phyloP scores from a whole-genome alignment of 2,797 vertebrate genomes.

The Acanthornis magna region DNA sequence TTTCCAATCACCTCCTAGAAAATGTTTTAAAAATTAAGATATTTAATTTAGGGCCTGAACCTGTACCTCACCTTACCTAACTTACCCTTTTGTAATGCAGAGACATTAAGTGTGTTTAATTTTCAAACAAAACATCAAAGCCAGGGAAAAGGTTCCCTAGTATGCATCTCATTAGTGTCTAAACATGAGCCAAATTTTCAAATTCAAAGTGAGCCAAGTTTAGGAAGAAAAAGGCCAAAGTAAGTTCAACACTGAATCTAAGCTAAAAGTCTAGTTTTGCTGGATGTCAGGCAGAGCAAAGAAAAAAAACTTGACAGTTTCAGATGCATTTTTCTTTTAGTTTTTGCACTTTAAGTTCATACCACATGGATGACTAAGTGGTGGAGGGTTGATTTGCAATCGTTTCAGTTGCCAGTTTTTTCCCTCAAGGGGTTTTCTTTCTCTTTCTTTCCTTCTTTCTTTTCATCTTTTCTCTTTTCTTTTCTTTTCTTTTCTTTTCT shows the following conservation, averaged over 20 bases:
- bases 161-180: not conserved
- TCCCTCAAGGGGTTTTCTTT: not conserved
- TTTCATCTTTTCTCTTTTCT: not conserved
- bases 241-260: not conserved
- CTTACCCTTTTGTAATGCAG: fast-evolving
- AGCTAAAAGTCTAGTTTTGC: not conserved
- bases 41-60: not conserved
- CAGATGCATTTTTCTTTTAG: not conserved
- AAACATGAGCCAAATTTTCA: not conserved
- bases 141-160: not conserved
- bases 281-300: not conserved
- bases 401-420: not conserved
- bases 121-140: not conserved
- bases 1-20: not conserved
- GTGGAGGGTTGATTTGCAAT: not conserved
- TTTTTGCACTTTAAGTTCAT: not conserved
- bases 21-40: not conserved
- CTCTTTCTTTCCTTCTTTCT: not conserved
- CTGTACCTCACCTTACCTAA: not conserved
- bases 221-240: not conserved
- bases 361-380: not conserved
- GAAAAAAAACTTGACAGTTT: not conserved
- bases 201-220: not conserved
- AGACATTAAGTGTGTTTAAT: not conserved
- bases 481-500: not conserved